phyloP scores from a whole-genome alignment of 2,113 vertebrate genomes.

The Ailuropoda melanoleuca region DNA sequence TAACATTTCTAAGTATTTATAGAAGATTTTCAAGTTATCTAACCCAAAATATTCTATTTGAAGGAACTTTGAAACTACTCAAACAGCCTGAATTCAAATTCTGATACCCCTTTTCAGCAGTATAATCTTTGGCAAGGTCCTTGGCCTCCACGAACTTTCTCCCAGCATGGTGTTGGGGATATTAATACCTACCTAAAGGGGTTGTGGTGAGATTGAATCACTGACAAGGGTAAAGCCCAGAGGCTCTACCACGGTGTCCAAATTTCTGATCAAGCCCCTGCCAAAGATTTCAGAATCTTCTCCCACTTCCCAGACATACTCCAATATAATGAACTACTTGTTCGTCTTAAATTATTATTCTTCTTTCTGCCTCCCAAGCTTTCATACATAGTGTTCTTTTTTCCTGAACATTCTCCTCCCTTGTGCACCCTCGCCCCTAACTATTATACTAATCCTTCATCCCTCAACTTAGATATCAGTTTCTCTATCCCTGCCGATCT shows the following conservation, averaged over 20 bases:
- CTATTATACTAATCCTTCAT: constrained; percentile 19
- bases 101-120: not conserved
- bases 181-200: not conserved
- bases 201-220: not conserved
- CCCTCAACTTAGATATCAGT: not conserved
- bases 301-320: not conserved
- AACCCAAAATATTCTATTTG: not conserved
- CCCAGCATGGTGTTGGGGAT: not conserved
- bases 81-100: not conserved
- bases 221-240: not conserved
- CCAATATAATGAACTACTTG: not conserved
- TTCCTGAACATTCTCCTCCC: not conserved
- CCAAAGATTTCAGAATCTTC: not conserved
- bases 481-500: constrained; percentile 31
- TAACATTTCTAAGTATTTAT: not conserved
- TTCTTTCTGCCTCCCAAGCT: not conserved
- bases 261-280: not conserved
- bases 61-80: constrained; percentile 18
- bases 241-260: not conserved
- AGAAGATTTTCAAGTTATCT: constrained; percentile 15
- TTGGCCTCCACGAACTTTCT: not conserved
- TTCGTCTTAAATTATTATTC: not conserved
- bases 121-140: not conserved
- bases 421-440: not conserved
- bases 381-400: not conserved